phyloP scores from a whole-genome alignment of 2,888 invertebrate species.

The Uropetala carovei region DNA sequence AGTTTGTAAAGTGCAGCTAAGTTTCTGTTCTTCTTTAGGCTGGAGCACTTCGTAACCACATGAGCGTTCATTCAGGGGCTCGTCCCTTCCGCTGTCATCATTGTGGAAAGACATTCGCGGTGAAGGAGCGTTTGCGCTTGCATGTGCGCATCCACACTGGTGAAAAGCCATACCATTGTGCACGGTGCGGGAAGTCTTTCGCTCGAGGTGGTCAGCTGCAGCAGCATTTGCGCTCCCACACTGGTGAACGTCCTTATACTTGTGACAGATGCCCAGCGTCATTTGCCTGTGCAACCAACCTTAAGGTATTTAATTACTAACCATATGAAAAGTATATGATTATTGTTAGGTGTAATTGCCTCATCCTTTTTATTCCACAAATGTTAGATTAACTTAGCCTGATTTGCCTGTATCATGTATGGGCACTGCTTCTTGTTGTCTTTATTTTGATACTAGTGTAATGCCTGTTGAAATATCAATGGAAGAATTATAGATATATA shows the following conservation, averaged over 20 bases:
- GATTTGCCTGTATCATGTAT: too few species aligned
- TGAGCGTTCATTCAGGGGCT: conserved; percentile 78
- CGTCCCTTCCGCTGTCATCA: conserved; percentile 82
- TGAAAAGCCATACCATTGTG: conserved; percentile 88
- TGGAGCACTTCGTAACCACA: conserved; percentile 82
- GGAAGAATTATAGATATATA: too few species aligned
- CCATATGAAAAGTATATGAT: background rate
- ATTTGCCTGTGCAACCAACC: conserved; percentile 82
- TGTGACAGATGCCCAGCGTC: conserved; percentile 85
- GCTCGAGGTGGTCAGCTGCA: conserved; percentile 85
- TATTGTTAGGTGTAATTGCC: background rate
- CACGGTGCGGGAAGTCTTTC: conserved; percentile 84
- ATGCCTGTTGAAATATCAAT: too few species aligned
- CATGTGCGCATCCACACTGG: conserved; percentile 91
- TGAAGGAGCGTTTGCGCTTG: conserved; percentile 86
- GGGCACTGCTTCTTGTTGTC: too few species aligned
- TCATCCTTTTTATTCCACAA: background rate
- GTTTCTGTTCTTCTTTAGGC: background rate
- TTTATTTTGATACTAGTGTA: too few species aligned
- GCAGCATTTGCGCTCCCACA: conserved; percentile 86
- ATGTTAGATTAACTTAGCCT: background rate
- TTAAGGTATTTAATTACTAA: conserved; percentile 73
- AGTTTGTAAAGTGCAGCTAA: background rate
- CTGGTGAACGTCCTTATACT: conserved; percentile 80
- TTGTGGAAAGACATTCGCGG: conserved; percentile 86